These are phyloP conservation scores for Brenthis ino DNA, from an alignment of 2,888 invertebrate genomes.

Conservation along the genomic window DNA sequence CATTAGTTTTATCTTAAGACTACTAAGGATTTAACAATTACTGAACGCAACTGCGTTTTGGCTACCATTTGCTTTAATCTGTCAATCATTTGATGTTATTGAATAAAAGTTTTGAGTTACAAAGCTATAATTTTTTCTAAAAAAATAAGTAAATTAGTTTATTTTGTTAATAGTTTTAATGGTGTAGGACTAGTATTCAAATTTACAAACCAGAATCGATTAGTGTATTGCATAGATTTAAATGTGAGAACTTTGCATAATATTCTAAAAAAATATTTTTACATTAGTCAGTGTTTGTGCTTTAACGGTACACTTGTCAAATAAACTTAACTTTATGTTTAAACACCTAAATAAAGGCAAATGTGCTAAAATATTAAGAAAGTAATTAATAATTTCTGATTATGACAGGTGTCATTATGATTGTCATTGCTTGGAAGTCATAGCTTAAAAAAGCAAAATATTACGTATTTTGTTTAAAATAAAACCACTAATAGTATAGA, in stretches of 20 bases:
- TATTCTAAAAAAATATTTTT: slow-evolving; percentile 34
- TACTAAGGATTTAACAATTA: slow-evolving; percentile 4
- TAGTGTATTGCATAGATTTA: slow-evolving; percentile 48
- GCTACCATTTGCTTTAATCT: slow-evolving; percentile 73
- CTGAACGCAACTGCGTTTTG: slow-evolving; percentile 42
- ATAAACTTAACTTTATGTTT: slow-evolving; percentile 17
- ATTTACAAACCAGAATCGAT: slow-evolving; percentile 47
- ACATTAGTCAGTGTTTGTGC: slow-evolving; percentile 30
- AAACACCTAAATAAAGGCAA: not conserved
- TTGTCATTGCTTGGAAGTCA: slow-evolving; percentile 59
- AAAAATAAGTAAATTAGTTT: slow-evolving; percentile 42
- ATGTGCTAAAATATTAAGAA: slow-evolving; percentile 29
- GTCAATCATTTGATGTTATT: slow-evolving; percentile 80
- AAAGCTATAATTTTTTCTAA: slow-evolving; percentile 44
- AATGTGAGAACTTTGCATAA: slow-evolving; percentile 56
- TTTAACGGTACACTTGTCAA: slow-evolving; percentile 23
- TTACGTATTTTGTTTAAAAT: slow-evolving; percentile 54
- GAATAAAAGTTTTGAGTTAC: slow-evolving; percentile 51
- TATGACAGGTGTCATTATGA: slow-evolving; percentile 71
- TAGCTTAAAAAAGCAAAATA: slow-evolving; percentile 57
- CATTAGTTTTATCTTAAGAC: slow-evolving; percentile 10
- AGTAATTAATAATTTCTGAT: slow-evolving; percentile 47
- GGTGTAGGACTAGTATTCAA: slow-evolving; percentile 15
- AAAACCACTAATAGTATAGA: slow-evolving; percentile 36
- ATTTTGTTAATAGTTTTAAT: slow-evolving; percentile 38